Base-by-base conservation (phyloP, 1,140 invertebrate genomes). In the Drosophila lacertosa region DNA sequence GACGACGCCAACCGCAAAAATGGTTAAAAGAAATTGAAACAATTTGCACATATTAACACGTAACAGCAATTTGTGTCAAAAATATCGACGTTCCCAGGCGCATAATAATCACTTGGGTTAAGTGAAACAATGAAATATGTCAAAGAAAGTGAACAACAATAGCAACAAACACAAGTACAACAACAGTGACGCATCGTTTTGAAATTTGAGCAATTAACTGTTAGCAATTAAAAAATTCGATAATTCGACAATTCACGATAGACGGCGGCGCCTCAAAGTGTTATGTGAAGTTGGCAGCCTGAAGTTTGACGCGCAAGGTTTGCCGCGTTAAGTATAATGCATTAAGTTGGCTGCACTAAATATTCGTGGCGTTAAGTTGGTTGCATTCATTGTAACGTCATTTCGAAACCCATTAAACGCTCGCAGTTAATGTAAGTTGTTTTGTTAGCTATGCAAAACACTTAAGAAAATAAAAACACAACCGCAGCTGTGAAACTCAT, bases 61-160 rank as follows among this genome's bases (percentile, higher is more conserved):
- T 86, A 86, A 74, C 37, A 75, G 45, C 59, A 62, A 69, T 75
- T 88, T 77, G 77, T 77, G 82, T 74, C 70, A 63, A 78, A 77
- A 77, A 66, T 51, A 45, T 24, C 53, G 13, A 67, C 45, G 20
- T 58, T 65, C 45, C 53, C 64, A 74, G 32, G 10, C 54, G 82
- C 47, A 81, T 81, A 71, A 55, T 68, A 88, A 82, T 55, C 35
- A 15, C 45, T 20, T 18, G 20, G 15, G 10, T 29, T 39, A 63
- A 73, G 7, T 47, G 29, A 7, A 54, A 35, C 10, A 54, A 24
- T 51, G 10, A 71, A 65, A 32, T 68, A 29, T 53, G 37, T 40
- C 51, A 76, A 77, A 88, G 70, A 81, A 86, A 80, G 74, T 53
- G 20, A 18, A 15, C 42, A 59, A 42, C 50, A 65, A 64, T 50